Base-by-base conservation (phyloP, 2,797 vertebrate species). In the Neopelma chrysocephalum region DNA sequence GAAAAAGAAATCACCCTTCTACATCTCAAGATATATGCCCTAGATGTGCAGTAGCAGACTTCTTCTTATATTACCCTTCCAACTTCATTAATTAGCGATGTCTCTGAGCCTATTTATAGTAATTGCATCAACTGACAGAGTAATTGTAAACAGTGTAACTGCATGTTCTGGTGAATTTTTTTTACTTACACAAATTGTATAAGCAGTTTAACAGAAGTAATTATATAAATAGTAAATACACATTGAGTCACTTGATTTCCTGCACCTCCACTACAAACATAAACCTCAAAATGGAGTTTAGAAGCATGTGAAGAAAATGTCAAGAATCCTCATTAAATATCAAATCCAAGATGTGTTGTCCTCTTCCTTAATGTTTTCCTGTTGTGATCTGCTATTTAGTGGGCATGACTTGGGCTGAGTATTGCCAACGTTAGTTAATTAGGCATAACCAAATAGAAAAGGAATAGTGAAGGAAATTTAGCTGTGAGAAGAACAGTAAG, bases 41-140 rank as follows among this genome's bases (percentile, higher is more conserved):
- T 96, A 66, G 88, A 91, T 82, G 87, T 82, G 85, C 78, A 87
- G 73, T 18, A 87, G 54, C 53, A 92, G 72, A 45, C 8, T 77
- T 83, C 15, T 82, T 91, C 95, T 95, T 96, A 78, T 60, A 51
- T 97, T 95, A 94, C 90, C 82, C 93, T 94, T 95, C 96, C 94
- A 93, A 95, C 79, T 97, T 96, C 96, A 97, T 97, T 96, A 96
- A 98, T 97, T 97, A 97, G 94, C 97, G 96, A 97, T 97, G 94
- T 96, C 95, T 97, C 95, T 94, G 92, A 97, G 90, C 94, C 96
- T 98, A 95, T 93, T 97, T 97, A 97, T 92, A 94, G 97, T 95
- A 97, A 97, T 97, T 97, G 96, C 95, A 97, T 93, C 95, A 97
- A 97, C 96, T 94, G 93, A 97, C 93, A 91, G 51, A 77, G 77